These are phyloP conservation scores for Phaonia tiefii DNA, from an alignment of 2,888 invertebrate species.

Conservation along the genomic window DNA sequence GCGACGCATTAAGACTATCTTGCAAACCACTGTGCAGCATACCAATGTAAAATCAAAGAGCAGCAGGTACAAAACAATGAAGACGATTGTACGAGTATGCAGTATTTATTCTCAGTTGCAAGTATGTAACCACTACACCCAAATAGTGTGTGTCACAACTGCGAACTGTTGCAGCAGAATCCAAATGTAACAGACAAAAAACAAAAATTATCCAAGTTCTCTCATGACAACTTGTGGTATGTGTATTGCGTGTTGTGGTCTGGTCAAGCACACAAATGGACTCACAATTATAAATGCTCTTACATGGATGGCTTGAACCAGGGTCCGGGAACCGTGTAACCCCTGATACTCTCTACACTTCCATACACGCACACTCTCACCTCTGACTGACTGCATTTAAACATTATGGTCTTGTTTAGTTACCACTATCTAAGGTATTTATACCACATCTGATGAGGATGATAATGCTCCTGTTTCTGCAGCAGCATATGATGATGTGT, in stretches of 20 bases:
- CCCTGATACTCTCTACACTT: neutral
- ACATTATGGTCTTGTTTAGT: conserved; percentile 47
- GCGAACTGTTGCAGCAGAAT: neutral
- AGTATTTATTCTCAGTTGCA: conserved; percentile 12
- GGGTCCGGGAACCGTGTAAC: neutral
- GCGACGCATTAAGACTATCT: no score
- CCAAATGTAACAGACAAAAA: neutral
- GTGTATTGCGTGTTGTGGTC: conserved; percentile 56
- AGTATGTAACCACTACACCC: conserved; percentile 4
- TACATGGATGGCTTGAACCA: neutral
- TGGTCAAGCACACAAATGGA: conserved; percentile 37
- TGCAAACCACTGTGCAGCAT: neutral
- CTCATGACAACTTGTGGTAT: conserved; percentile 57
- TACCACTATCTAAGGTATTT: conserved; percentile 48
- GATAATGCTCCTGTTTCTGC: neutral
- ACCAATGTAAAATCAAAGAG: no score
- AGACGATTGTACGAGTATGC: neutral
- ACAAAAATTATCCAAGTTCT: conserved; percentile 41
- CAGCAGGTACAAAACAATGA: no score
- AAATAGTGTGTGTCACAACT: neutral
- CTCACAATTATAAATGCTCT: conserved; percentile 21
- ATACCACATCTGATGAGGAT: neutral
- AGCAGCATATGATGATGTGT: neutral
- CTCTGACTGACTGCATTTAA: conserved; percentile 19
- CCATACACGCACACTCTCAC: neutral